A percentile compares a stretch with the other conserved stretches of the same genome.
Evolutionary conservation across 2,797 vertebrate species (phyloP).

Genomic region (Loris lydekkerianus): DNA sequence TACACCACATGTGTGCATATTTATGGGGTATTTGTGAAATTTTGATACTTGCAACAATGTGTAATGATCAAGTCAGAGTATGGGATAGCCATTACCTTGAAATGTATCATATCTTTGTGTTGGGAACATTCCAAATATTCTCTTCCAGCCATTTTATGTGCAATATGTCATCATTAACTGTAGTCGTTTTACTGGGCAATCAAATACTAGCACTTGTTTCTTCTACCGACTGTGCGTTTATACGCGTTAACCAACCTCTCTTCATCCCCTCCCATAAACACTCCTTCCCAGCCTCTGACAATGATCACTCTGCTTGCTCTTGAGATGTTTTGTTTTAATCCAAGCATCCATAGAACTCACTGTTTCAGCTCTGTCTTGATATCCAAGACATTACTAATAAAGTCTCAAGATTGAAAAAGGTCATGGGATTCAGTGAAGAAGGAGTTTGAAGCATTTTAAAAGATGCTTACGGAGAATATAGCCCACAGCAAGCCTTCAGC

Average conservation of each 20-base stretch:
- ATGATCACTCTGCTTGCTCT: not conserved
- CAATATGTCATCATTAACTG: not conserved
- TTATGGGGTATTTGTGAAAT: too few relatives aligned
- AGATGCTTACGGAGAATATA: not conserved
- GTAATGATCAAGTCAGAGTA: not conserved
- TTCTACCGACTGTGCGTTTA: not conserved
- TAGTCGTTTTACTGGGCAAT: not conserved
- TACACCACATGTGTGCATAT: not conserved
- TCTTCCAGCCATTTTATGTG: not conserved
- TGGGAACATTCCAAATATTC: not conserved
- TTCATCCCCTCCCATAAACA: not conserved
- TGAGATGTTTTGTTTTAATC: conserved; percentile 28
- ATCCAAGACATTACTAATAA: conserved; percentile 3
- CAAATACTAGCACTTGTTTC: not conserved
- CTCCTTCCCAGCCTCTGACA: not conserved
- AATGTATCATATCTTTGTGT: not conserved
- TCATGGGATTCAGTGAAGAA: not conserved
- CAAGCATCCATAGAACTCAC: conserved; percentile 25
- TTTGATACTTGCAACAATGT: not conserved
- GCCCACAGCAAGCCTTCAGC: not conserved
- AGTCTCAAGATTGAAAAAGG: not conserved
- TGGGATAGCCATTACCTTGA: too few relatives aligned
- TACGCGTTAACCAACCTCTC: not conserved
- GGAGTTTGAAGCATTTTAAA: not conserved
- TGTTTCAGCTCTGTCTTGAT: conserved; percentile 40